Conservation (phyloP, 92 coral and sea anemone genomes). For the Pocillopora meandrina region DNA sequence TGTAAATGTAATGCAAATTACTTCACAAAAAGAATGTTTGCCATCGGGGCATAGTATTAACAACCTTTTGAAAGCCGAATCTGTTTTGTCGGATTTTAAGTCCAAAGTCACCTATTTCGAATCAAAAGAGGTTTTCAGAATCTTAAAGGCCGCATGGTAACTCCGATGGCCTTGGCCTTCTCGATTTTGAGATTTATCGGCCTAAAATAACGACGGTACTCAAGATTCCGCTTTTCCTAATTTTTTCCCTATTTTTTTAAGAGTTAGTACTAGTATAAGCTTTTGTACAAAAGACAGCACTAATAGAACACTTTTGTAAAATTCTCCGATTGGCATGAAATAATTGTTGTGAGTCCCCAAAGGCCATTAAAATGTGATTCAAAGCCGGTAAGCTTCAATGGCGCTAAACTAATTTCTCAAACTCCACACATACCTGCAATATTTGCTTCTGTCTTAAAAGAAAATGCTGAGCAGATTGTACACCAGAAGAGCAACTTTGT, state of each 20-base stretch:
- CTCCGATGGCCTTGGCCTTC: no score
- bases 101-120: neutral
- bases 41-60: neutral
- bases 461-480: constrained; percentile 1
- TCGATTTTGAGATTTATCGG: no score
- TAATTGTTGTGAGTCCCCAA: neutral
- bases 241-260: no score
- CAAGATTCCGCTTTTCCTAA: no score
- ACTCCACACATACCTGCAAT: constrained; percentile 19
- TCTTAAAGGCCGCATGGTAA: no score
- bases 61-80: neutral
- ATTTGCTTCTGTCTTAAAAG: neutral
- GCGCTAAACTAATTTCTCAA: neutral
- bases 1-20: neutral
- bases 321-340: no score
- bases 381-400: neutral
- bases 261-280: no score
- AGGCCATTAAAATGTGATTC: neutral
- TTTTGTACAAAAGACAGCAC: no score
- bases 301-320: no score
- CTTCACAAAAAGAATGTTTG: neutral
- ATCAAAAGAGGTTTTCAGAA: neutral
- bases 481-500: neutral
- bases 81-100: neutral
- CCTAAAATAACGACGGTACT: no score